Evolutionary conservation across 2,888 invertebrate species (phyloP), one percentile per base, ranked within the genome.

Genomic region (Drosophila meridiana): DNA sequence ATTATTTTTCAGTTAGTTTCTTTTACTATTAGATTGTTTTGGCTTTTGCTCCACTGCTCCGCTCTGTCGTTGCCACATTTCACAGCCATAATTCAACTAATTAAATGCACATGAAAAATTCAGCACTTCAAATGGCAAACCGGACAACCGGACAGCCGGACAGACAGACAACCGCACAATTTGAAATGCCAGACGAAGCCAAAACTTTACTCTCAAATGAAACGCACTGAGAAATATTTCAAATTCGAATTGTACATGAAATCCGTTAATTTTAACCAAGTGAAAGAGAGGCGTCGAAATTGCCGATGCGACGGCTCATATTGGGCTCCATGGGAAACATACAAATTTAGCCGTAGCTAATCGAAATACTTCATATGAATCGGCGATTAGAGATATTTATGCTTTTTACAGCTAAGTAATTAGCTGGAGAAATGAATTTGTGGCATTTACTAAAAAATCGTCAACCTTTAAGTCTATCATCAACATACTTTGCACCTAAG

Each of bases 31-130:
- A 83, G 87, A 84, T 83, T 84, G 89, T 83, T 85, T 80, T 48
- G 66, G 70, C 65, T 69, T 67, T 65, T 76, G 80, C 80, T 64
- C 69, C 65, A 78, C 53, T 66, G 73, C 58, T 63, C 38, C 20
- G 66, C 61, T 43, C 40, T 65, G 63, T 73, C 64, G 73, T 79
- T 66, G 79, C 86, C 83, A 88, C 88, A 88, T 90, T 86, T 87
- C 82, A 77, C 82, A 78, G 87, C 90, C 87, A 88, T 90, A 88
- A 89, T 88, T 90, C 89, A 84, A 88, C 90, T 88, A 88, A 88
- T 88, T 88, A 88, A 88, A 87, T 87, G 89, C 87, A 84, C 90
- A 90, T 87, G 90, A 87, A 89, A 90, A 89, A 87, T 87, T 87
- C 87, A 90, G 80, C 87, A 88, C 87, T 88, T 86, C 59, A 87